A percentile compares a stretch with the other conserved stretches of the same genome.
Evolutionary conservation across 2,888 invertebrate genomes (phyloP).

Genomic region (Deroplatys truncata): DNA sequence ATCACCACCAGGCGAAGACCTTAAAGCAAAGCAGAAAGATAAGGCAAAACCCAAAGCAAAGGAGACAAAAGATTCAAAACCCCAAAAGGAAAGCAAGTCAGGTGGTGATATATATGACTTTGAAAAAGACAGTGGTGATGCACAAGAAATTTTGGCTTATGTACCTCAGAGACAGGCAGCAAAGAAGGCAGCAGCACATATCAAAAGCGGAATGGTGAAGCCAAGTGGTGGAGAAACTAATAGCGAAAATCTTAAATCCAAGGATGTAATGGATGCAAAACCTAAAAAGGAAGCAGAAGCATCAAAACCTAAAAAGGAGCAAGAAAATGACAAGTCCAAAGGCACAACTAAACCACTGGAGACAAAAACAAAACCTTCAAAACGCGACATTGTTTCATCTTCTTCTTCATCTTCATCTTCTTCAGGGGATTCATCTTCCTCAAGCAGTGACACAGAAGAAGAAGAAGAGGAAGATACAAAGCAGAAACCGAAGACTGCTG

Average conservation of each 20-base stretch:
- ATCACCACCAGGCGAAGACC: conserved; percentile 5
- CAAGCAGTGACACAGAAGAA: conserved; percentile 56
- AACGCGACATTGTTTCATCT: conserved; percentile 35
- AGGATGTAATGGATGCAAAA: conserved; percentile 32
- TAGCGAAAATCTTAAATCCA: conserved; percentile 41
- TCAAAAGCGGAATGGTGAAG: conserved; percentile 69
- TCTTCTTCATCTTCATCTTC: conserved; percentile 50
- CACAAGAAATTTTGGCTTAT: conserved; percentile 66
- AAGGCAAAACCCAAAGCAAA: conserved; percentile 22
- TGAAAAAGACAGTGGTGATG: conserved; percentile 58
- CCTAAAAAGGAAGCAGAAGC: conserved; percentile 41
- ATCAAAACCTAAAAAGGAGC: conserved; percentile 39
- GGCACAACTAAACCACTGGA: conserved; percentile 5
- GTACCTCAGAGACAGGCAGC: conserved; percentile 89
- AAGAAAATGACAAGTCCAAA: conserved; percentile 21
- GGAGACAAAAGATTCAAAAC: conserved; percentile 26
- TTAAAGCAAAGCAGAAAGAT: conserved; percentile 23
- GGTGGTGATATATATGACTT: conserved; percentile 55
- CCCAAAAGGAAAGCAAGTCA: conserved; percentile 30
- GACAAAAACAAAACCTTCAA: conserved; percentile 18
- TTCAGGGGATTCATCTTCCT: conserved; percentile 39
- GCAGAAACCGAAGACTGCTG: conserved; percentile 12
- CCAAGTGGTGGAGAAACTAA: conserved; percentile 46
- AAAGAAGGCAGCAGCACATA: conserved; percentile 86
- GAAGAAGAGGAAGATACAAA: conserved; percentile 40